These are phyloP conservation scores for Brachypodius melanocephalos DNA, from an alignment of 2,113 vertebrate genomes.

Conservation along the genomic window DNA sequence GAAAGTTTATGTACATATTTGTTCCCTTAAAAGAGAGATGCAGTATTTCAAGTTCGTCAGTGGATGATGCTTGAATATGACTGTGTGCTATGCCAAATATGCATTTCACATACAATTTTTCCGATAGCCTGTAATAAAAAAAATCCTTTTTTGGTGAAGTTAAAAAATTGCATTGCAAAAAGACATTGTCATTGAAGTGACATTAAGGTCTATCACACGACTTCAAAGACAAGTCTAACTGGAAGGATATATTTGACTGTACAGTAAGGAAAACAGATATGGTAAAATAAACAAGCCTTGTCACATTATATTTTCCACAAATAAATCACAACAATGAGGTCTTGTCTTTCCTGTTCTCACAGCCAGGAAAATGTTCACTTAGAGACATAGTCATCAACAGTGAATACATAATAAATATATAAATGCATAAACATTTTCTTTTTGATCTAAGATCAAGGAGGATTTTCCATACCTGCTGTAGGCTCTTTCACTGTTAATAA, in stretches of 20 bases:
- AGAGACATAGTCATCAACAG: background rate
- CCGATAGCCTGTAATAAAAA: background rate
- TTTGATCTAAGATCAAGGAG: slow-evolving; percentile 23
- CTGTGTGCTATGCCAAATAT: background rate
- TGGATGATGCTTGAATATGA: background rate
- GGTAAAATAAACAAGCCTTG: slow-evolving; percentile 11
- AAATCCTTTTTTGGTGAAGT: background rate
- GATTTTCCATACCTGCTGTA: background rate
- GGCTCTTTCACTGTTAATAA: background rate
- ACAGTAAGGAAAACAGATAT: background rate
- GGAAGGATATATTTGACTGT: background rate
- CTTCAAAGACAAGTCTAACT: slow-evolving; percentile 19
- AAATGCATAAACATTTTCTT: background rate
- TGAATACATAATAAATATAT: background rate
- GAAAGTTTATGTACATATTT: background rate
- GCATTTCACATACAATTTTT: background rate
- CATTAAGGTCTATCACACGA: background rate
- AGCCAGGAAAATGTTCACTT: background rate
- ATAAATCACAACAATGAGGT: background rate
- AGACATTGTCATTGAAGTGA: background rate
- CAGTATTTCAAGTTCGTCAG: background rate
- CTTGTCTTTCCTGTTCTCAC: background rate
- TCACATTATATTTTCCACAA: slow-evolving; percentile 12
- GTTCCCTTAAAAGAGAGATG: background rate
- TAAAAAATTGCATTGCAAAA: background rate